These are phyloP conservation scores for Drosophila mercatorum DNA, from an alignment of 2,888 invertebrate genomes.

Conservation along the genomic window DNA sequence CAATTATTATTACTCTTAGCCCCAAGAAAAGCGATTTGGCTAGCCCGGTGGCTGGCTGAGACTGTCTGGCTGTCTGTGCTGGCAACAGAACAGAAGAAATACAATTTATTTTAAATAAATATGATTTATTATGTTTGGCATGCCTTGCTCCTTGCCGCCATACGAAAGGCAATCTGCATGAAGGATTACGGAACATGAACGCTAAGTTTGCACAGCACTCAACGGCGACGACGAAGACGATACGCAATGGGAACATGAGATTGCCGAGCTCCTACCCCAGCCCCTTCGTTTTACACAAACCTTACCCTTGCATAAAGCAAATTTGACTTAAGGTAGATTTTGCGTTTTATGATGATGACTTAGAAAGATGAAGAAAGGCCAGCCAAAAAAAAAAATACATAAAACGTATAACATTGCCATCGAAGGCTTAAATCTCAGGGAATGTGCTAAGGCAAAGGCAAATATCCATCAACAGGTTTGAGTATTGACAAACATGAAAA, in stretches of 20 bases:
- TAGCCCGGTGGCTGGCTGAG: conserved; percentile 11
- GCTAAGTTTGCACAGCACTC: conserved; percentile 69
- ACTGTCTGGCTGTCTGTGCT: neutral
- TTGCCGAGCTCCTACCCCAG: conserved; percentile 4
- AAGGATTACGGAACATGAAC: conserved; percentile 62
- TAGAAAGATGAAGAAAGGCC: conserved; percentile 24
- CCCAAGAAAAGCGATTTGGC: conserved; percentile 45
- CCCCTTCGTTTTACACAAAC: neutral
- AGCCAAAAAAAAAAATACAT: neutral
- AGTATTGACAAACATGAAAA: conserved; percentile 67
- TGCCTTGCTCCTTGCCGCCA: conserved; percentile 18
- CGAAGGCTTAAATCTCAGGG: conserved; percentile 48
- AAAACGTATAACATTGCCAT: conserved; percentile 23
- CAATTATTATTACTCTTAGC: conserved; percentile 68
- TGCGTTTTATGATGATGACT: conserved; percentile 67
- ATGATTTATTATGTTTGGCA: conserved; percentile 77
- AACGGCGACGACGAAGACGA: conserved; percentile 28
- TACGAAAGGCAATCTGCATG: conserved; percentile 57
- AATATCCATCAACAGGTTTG: conserved; percentile 67
- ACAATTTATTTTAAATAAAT: conserved; percentile 79
- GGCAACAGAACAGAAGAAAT: conserved; percentile 32
- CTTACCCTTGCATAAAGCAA: conserved; percentile 37
- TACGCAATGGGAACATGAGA: conserved; percentile 50
- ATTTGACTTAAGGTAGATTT: conserved; percentile 73
- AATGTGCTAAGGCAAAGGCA: conserved; percentile 18